Percentiles rank a stretch among this genome's conserved stretches.
phyloP scores from a whole-genome alignment of 2,797 vertebrate species.

The Sebastes nivosus region DNA sequence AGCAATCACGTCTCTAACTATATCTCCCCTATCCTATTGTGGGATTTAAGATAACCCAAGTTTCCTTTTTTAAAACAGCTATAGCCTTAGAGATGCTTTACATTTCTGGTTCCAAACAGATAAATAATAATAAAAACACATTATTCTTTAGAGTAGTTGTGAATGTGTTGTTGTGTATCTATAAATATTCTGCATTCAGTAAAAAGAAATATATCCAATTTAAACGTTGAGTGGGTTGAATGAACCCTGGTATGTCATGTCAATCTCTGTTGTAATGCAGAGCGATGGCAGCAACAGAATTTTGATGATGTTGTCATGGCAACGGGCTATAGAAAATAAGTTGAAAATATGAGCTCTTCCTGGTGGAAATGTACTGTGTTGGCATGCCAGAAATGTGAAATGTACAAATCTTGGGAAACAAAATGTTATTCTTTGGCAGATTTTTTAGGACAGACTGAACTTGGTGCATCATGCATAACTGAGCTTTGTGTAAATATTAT shows the following conservation, averaged over 20 bases:
- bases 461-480: neutral
- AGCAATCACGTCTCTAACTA: conserved; percentile 29
- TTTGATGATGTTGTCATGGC: conserved; percentile 58
- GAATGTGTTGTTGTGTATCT: conserved; percentile 1
- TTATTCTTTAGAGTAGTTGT: neutral
- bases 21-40: conserved; percentile 35
- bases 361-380: conserved; percentile 18
- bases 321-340: conserved; percentile 42
- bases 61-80: conserved; percentile 28
- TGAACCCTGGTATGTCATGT: conserved; percentile 12
- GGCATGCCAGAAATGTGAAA: conserved; percentile 12
- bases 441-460: conserved; percentile 3
- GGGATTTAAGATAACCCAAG: conserved; percentile 47
- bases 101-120: conserved; percentile 9
- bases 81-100: conserved; percentile 44
- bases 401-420: neutral
- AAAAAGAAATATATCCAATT: neutral
- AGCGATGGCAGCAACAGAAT: conserved; percentile 31
- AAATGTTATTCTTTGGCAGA: neutral
- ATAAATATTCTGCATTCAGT: neutral
- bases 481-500: conserved; percentile 9
- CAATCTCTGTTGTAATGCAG: conserved; percentile 19
- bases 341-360: conserved; percentile 13
- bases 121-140: neutral
- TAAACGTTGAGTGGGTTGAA: conserved; percentile 13